Conservation (phyloP, 2,888 invertebrate genomes). For the Dynastes hyllus region DNA sequence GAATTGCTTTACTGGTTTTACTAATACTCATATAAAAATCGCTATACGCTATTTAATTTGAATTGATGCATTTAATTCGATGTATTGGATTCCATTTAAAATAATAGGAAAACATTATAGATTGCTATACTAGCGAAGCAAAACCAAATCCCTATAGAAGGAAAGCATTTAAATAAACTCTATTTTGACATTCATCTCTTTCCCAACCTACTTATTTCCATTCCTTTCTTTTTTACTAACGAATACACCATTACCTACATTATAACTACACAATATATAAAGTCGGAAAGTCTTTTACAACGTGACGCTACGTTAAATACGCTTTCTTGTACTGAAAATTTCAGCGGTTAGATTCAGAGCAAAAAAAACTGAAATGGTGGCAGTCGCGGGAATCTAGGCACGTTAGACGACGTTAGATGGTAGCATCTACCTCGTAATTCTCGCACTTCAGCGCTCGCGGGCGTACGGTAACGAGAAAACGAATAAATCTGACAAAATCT, state of each 20-base stretch:
- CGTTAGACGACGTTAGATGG: not conserved
- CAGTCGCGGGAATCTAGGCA: not conserved
- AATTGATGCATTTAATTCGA: conserved; percentile 25
- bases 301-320: conserved; percentile 18
- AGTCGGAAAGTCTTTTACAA: conserved; percentile 18
- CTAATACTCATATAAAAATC: not conserved
- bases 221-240: not conserved
- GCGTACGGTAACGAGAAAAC: not conserved
- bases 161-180: not conserved
- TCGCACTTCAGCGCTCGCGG: conserved; percentile 9
- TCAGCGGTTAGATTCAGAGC: not conserved
- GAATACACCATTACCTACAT: conserved; percentile 6
- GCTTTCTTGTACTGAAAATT: conserved; percentile 43
- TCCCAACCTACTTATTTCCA: conserved; percentile 15
- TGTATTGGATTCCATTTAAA: conserved; percentile 5
- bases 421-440: conserved; percentile 8
- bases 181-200: not conserved
- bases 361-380: not conserved
- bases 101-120: not conserved
- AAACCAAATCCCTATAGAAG: not conserved
- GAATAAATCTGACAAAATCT: conserved; percentile 44
- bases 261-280: not conserved
- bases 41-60: conserved; percentile 5
- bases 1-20: not conserved
- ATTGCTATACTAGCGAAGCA: too few relatives aligned